Conservation (phyloP, 2,113 vertebrate genomes). For the Epinephelus fuscoguttatus region DNA sequence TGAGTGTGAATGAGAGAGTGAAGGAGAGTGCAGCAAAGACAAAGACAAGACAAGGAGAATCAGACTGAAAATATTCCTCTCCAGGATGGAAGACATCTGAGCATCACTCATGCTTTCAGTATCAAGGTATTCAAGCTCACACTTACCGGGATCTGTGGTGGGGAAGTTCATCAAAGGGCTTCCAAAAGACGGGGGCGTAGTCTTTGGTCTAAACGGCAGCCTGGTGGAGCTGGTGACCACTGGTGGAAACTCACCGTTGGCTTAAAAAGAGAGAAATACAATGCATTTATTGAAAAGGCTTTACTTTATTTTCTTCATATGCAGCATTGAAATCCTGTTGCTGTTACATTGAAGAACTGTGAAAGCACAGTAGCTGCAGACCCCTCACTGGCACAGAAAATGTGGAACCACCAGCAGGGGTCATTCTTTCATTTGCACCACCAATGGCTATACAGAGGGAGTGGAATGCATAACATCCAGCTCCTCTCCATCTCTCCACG, state of each 20-base stretch:
- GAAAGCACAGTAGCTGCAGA: conserved; percentile 19
- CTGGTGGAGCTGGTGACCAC: conserved; percentile 63
- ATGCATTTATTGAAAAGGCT: conserved; percentile 30
- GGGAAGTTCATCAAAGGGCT: conserved; percentile 24
- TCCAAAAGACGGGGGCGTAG: conserved; percentile 53
- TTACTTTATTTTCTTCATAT: conserved; percentile 4
- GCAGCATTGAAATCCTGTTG: conserved; percentile 11
- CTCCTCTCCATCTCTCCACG: conserved; percentile 19
- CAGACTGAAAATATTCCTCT: not conserved
- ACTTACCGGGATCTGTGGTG: conserved; percentile 77
- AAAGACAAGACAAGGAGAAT: conserved; percentile 22
- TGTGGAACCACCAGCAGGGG: conserved; percentile 68
- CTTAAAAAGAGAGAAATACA: conserved; percentile 73
- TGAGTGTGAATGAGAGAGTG: not conserved
- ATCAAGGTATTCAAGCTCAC: conserved; percentile 1
- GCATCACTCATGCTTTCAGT: not conserved
- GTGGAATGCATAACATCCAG: conserved; percentile 23
- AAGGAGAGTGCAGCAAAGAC: conserved; percentile 11
- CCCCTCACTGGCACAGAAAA: conserved; percentile 43
- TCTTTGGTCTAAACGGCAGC: conserved; percentile 40
- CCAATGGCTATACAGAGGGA: conserved; percentile 17
- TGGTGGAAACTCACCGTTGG: conserved; percentile 86
- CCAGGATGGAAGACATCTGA: not conserved
- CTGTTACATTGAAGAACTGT: conserved; percentile 9
- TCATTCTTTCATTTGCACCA: conserved; percentile 69